Evolutionary conservation across 2,797 vertebrate species (phyloP), one percentile per base, ranked within the genome.

Genomic region (Chromis chromis): DNA sequence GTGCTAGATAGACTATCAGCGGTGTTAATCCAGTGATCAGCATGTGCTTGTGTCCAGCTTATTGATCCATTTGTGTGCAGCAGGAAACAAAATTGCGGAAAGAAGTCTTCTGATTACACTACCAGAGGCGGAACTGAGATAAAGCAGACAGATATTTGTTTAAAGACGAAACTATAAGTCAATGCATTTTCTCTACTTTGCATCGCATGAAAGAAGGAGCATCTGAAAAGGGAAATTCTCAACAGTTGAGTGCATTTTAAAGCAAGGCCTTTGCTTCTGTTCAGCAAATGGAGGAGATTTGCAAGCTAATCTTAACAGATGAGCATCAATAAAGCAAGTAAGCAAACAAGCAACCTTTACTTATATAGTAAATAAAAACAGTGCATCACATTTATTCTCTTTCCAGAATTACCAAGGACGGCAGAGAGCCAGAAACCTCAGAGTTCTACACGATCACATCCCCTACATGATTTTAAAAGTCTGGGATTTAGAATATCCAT

Each of bases 1-100:
- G 21, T 49, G 25, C 28, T 13, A 21, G 36, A 85, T 16, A 49
- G 42, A 83, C 70, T 62, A 82, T 86, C 65, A 59, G 49, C 70
- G 64, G 33, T 55, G 27, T 69, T 61, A 69, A 70, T 69, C 58
- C 53, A 62, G 62, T 69, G 39, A 76, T 69, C 25, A 24, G 42
- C 31, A 46, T 59, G 40, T 76, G 16, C 11, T 36, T 25, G 21
- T 33, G n/a, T 22, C 1, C 8, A 42, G 54, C n/a, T 28, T 13
- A 44, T 56, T 4, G 5, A 74, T 60, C 62, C 44, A 59, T 76
- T 22, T 42, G 0, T 44, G n/a, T 73, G 53, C 13, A 44, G 50
- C 22, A 57, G 50, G 22, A 46, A 69, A 72, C 17, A 59, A 10
- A 70, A 59, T 1, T 28, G 16, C n/a, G 25, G 17, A 53, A 65